A percentile compares a stretch with the other conserved stretches of the same genome.
These are phyloP conservation scores for Scortum barcoo DNA, from an alignment of 2,113 vertebrate genomes.

Conservation along the genomic window DNA sequence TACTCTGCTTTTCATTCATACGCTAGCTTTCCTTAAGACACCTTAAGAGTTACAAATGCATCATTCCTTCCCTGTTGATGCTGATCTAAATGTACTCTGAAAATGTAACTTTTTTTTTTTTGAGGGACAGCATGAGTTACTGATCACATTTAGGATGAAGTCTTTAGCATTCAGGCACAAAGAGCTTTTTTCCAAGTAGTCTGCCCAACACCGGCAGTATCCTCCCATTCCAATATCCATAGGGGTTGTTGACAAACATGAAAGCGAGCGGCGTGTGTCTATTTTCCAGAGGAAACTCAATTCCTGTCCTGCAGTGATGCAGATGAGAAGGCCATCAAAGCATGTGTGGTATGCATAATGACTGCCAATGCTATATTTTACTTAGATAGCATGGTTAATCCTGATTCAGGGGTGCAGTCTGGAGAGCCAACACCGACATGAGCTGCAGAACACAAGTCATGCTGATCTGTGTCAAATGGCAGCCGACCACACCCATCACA, in stretches of 20 bases:
- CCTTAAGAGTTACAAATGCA: neutral
- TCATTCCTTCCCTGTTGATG: neutral
- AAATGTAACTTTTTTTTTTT: constrained; percentile 13
- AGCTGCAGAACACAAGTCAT: neutral
- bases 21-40: neutral
- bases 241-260: constrained; percentile 71
- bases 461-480: constrained; percentile 22
- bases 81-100: neutral
- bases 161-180: constrained; percentile 22
- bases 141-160: constrained; percentile 13
- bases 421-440: constrained; percentile 9
- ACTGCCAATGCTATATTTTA: constrained; percentile 30
- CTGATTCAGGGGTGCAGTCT: constrained; percentile 13
- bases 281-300: constrained; percentile 66
- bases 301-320: constrained; percentile 66
- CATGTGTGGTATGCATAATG: constrained; percentile 59
- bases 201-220: constrained; percentile 11
- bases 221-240: constrained; percentile 27
- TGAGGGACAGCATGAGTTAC: constrained; percentile 6
- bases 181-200: constrained; percentile 8
- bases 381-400: constrained; percentile 41
- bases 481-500: neutral
- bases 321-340: constrained; percentile 65
- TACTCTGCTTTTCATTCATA: neutral
- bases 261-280: constrained; percentile 60